These are phyloP conservation scores for Tragulus kanchil DNA, from an alignment of 2,113 vertebrate genomes.

Conservation along the genomic window DNA sequence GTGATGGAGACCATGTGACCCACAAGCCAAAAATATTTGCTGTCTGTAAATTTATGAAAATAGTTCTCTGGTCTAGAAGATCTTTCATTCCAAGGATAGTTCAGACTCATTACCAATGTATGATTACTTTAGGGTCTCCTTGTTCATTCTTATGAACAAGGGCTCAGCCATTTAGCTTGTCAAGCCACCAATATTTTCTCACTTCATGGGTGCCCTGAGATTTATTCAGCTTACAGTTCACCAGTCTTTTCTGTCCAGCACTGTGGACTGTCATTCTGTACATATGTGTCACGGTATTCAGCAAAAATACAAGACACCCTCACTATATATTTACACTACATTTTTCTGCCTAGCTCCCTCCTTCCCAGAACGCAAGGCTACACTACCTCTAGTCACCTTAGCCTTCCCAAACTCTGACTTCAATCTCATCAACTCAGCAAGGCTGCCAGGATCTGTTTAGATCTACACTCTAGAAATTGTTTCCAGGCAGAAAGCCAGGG, in stretches of 20 bases:
- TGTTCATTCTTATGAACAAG: background rate
- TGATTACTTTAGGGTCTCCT: background rate
- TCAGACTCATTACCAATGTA: background rate
- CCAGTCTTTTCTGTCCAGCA: background rate
- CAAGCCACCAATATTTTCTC: background rate
- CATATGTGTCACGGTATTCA: background rate
- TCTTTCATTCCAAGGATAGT: background rate
- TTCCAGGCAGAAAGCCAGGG: conserved; percentile 1
- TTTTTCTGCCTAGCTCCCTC: background rate
- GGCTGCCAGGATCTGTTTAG: background rate
- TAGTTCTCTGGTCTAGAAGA: background rate
- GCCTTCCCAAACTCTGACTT: background rate
- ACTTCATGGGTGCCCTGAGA: background rate
- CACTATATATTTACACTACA: background rate
- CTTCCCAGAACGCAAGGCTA: background rate
- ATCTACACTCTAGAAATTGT: background rate
- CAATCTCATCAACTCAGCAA: background rate
- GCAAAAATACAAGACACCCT: background rate
- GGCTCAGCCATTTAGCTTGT: background rate
- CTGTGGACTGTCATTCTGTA: background rate
- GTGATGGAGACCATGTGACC: background rate
- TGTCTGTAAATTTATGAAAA: background rate
- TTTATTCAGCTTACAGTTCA: background rate
- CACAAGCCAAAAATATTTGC: background rate
- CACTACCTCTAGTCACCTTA: background rate